Conservation (phyloP, 2,113 vertebrate species). For the Tragelaphus strepsiceros region DNA sequence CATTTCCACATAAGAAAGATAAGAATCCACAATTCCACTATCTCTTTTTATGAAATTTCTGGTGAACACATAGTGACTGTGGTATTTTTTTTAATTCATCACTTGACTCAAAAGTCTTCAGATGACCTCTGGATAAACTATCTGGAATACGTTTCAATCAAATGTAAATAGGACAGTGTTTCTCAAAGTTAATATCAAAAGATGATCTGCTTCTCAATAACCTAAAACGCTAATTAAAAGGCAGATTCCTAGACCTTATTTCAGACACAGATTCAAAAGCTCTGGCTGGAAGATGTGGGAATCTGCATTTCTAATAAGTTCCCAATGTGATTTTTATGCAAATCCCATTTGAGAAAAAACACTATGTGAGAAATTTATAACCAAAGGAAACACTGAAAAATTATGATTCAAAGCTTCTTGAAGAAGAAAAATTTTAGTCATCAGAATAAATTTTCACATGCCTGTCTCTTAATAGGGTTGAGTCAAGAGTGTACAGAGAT, state of each 20-base stretch:
- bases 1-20: neutral
- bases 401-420: neutral
- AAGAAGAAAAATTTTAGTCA: neutral
- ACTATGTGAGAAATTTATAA: conserved; percentile 6
- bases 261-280: conserved; percentile 29
- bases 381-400: conserved; percentile 18
- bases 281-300: neutral
- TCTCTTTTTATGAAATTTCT: conserved; percentile 13
- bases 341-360: neutral
- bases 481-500: neutral
- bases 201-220: neutral
- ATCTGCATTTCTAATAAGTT: conserved; percentile 2
- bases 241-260: neutral
- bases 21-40: neutral
- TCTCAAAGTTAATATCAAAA: conserved; percentile 18
- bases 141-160: neutral
- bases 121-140: neutral
- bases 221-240: neutral
- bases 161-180: neutral
- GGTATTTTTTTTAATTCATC: conserved; percentile 1
- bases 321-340: neutral
- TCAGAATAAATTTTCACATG: conserved; percentile 10
- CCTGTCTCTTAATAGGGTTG: neutral
- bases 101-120: neutral
- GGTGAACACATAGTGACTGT: neutral